A percentile compares a stretch with the other conserved stretches of the same genome.
Conservation (phyloP, 2,113 vertebrate genomes). For the Salvelinus namaycush region DNA sequence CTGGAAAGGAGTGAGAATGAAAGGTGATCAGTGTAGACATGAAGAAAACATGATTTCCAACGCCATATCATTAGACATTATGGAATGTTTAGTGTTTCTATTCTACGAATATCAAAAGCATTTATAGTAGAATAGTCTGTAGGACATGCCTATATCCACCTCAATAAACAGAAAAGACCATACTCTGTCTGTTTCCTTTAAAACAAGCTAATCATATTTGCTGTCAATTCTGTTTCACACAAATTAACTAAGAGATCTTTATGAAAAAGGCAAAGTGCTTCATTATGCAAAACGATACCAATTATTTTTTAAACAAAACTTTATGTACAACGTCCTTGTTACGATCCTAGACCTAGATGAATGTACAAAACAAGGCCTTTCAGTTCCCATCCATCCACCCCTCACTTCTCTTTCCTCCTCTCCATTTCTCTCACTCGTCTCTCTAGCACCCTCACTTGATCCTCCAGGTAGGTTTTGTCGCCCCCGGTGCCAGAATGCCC, state of each 20-base stretch:
- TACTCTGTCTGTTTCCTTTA: too few species aligned
- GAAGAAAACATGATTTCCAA: too few species aligned
- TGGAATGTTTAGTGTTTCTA: not conserved
- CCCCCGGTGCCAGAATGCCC: not conserved
- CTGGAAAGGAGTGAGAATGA: not conserved
- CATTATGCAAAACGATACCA: not conserved
- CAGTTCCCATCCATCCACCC: not conserved
- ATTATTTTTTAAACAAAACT: not conserved
- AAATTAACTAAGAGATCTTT: not conserved
- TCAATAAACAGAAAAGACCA: not conserved
- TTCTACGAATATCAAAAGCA: not conserved
- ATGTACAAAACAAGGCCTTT: too few species aligned
- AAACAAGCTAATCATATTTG: not conserved
- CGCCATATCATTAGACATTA: not conserved
- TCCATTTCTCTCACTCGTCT: constrained; percentile 63
- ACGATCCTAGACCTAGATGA: not conserved
- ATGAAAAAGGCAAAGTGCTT: not conserved
- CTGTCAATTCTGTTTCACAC: not conserved
- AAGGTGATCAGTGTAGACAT: not conserved
- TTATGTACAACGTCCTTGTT: not conserved
- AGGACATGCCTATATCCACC: not conserved
- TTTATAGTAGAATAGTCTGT: not conserved
- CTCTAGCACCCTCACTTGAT: constrained; percentile 64
- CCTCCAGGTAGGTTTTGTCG: constrained; percentile 44
- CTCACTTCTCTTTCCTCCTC: constrained; percentile 52